Evolutionary conservation across 2,113 vertebrate species (phyloP).

Genomic region (Aspiorhynchus laticeps): DNA sequence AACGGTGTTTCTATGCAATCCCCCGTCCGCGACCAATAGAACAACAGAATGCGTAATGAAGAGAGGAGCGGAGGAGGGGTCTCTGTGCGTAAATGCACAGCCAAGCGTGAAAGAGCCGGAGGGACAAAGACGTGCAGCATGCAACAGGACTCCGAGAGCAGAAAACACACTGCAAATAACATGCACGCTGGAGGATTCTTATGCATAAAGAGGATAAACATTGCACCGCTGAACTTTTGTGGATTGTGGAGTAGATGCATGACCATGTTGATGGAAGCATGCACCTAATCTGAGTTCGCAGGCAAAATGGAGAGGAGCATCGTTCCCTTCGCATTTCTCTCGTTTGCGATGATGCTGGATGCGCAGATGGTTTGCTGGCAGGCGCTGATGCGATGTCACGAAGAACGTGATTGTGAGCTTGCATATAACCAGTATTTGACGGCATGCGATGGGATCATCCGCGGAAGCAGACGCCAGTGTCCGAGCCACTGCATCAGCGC

Average conservation of each 20-base stretch:
- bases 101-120: conserved; percentile 74
- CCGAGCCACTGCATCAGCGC: conserved; percentile 81
- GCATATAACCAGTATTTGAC: conserved; percentile 74
- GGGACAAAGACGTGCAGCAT: conserved; percentile 72
- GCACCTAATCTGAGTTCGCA: not conserved
- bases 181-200: not conserved
- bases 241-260: not conserved
- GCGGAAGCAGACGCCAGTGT: conserved; percentile 69
- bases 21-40: conserved; percentile 72
- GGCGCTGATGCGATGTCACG: conserved; percentile 75
- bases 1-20: conserved; percentile 60
- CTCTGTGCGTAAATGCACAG: conserved; percentile 67
- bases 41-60: conserved; percentile 58
- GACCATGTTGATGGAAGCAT: not conserved
- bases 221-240: not conserved
- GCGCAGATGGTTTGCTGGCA: conserved; percentile 78
- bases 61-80: conserved; percentile 61
- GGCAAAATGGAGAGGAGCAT: conserved; percentile 70
- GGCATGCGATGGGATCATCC: conserved; percentile 75
- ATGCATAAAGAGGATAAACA: not conserved
- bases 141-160: conserved; percentile 34
- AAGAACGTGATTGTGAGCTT: conserved; percentile 76
- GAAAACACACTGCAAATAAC: not conserved
- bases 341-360: conserved; percentile 67
- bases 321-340: conserved; percentile 57